Conservation (phyloP, 2,888 invertebrate species). For the Morpho deidamia region DNA sequence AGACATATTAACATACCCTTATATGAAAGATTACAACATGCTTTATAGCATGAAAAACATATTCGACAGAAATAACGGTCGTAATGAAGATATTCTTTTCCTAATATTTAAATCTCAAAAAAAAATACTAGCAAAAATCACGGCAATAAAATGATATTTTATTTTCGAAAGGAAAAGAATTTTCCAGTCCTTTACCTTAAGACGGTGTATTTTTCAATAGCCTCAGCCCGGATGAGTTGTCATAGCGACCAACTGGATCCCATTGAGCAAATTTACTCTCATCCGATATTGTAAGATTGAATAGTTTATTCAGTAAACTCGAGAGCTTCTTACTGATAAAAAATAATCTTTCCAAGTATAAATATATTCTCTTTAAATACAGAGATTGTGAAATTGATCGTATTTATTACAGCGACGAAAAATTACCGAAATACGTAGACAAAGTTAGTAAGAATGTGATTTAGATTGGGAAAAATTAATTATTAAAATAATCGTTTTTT, state of each 20-base stretch:
- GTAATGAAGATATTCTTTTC: too few species aligned
- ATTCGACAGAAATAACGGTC: too few species aligned
- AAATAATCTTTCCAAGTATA: slow-evolving; percentile 43
- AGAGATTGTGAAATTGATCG: background rate
- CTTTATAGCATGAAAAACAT: too few species aligned
- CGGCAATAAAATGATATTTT: slow-evolving; percentile 20
- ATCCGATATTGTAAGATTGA: slow-evolving; percentile 64
- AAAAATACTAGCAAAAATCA: background rate
- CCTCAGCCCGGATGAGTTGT: slow-evolving; percentile 47
- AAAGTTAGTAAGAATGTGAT: too few species aligned
- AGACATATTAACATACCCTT: too few species aligned
- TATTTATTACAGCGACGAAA: background rate
- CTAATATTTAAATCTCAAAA: too few species aligned
- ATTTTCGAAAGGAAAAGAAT: slow-evolving; percentile 29
- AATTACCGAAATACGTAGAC: too few species aligned
- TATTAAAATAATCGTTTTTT: too few species aligned
- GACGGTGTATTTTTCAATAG: slow-evolving; percentile 30
- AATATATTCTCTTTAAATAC: slow-evolving; percentile 12
- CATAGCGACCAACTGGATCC: slow-evolving; percentile 60
- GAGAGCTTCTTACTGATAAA: slow-evolving; percentile 47
- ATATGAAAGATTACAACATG: too few species aligned
- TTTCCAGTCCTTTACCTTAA: slow-evolving; percentile 31
- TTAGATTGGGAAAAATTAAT: too few species aligned
- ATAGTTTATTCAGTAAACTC: slow-evolving; percentile 61
- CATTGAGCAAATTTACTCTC: slow-evolving; percentile 62